phyloP scores from a whole-genome alignment of 2,888 invertebrate species.

The Polietes domitor region DNA sequence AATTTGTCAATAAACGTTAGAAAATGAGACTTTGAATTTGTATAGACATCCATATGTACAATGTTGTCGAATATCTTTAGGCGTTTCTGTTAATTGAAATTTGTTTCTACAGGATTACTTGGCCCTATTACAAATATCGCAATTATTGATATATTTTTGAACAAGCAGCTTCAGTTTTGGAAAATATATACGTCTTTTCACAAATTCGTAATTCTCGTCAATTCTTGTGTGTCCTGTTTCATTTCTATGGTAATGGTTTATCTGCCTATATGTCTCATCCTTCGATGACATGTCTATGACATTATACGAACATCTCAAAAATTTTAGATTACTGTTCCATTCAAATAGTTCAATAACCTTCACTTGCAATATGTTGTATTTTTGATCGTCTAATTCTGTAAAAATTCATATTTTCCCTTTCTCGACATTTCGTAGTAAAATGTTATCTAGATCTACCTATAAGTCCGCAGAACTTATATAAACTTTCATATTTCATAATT shows the following conservation, averaged over 20 bases:
- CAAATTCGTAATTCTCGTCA: constrained; percentile 57
- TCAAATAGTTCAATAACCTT: constrained; percentile 58
- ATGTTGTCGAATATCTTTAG: constrained; percentile 32
- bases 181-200: constrained; percentile 56
- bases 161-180: constrained; percentile 53
- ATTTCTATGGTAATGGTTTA: constrained; percentile 58
- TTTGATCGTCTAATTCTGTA: constrained; percentile 45
- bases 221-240: constrained; percentile 64
- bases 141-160: constrained; percentile 53
- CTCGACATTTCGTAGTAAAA: constrained; percentile 44
- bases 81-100: constrained; percentile 29
- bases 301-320: constrained; percentile 58
- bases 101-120: constrained; percentile 19
- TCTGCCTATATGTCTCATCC: constrained; percentile 59
- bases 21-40: constrained; percentile 56
- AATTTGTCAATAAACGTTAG: constrained; percentile 61
- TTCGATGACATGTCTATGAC: constrained; percentile 58
- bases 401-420: constrained; percentile 54
- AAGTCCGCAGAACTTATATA: constrained; percentile 45
- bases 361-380: constrained; percentile 57
- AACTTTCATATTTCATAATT: constrained; percentile 49
- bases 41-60: constrained; percentile 36
- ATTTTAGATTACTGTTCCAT: constrained; percentile 46
- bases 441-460: constrained; percentile 34
- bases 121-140: neutral